Percentiles rank a stretch among this genome's conserved stretches.
Conservation (phyloP, 1,140 invertebrate species). For the Neotoxoptera formosana region DNA sequence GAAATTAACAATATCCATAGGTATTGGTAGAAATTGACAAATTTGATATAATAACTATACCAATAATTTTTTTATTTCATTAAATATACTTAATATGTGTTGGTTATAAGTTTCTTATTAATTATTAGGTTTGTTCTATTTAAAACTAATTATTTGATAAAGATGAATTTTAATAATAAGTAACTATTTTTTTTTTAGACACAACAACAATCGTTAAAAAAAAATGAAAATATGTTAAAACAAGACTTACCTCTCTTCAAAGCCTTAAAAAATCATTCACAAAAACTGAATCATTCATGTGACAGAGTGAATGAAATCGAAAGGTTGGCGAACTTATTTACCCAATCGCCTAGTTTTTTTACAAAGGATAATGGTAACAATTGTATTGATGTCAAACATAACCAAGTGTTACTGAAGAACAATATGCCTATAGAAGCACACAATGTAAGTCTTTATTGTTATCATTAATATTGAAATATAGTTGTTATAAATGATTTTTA, state of each 20-base stretch:
- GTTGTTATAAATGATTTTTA: conserved; percentile 32
- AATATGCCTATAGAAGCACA: not conserved
- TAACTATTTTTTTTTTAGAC: not conserved
- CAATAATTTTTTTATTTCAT: too few species aligned
- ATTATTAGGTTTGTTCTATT: not conserved
- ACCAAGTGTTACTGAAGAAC: not conserved
- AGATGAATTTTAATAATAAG: not conserved
- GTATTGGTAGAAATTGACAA: not conserved
- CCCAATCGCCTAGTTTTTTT: conserved; percentile 40
- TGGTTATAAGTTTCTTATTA: not conserved
- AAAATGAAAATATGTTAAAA: not conserved
- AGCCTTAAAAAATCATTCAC: not conserved
- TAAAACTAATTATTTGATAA: not conserved
- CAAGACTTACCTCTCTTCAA: not conserved
- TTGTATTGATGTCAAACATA: conserved; percentile 33
- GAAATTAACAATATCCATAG: not conserved
- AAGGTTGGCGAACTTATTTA: conserved; percentile 49
- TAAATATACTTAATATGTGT: not conserved
- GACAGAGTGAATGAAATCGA: conserved; percentile 41
- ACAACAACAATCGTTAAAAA: not conserved
- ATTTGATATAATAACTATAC: not conserved
- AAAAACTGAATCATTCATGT: not conserved
- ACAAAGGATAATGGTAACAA: conserved; percentile 22
- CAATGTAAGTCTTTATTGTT: conserved; percentile 36
- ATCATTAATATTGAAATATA: conserved; percentile 21